These are phyloP conservation scores for Trachelus tabidus DNA, from an alignment of 2,888 invertebrate species.

Conservation along the genomic window DNA sequence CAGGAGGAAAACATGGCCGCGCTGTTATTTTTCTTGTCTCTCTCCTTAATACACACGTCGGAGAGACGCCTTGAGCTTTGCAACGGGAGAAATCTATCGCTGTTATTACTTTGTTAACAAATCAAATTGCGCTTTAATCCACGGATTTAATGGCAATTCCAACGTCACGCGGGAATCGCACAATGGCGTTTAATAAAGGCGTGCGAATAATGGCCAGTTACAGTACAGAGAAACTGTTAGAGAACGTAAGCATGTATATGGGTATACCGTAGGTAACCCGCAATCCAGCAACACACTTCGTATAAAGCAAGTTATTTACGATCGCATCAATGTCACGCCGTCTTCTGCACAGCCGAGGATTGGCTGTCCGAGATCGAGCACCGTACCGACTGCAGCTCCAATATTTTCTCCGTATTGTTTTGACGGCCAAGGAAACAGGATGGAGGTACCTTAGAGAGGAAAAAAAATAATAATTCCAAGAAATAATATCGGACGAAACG, in stretches of 20 bases:
- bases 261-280: constrained; percentile 11
- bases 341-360: background rate
- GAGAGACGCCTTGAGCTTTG: background rate
- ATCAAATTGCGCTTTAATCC: background rate
- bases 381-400: background rate
- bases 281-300: constrained; percentile 9
- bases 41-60: background rate
- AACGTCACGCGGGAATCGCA: background rate
- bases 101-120: background rate
- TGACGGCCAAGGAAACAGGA: background rate
- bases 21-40: too few species aligned
- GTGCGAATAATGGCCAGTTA: background rate
- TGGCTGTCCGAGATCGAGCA: background rate
- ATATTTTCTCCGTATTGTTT: background rate
- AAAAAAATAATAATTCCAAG: background rate
- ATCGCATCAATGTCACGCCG: constrained; percentile 24
- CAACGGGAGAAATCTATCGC: background rate
- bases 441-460: background rate
- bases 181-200: background rate
- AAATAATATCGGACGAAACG: background rate
- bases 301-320: constrained; percentile 16
- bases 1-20: background rate
- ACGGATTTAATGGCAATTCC: background rate
- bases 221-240: background rate
- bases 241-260: background rate